These are phyloP conservation scores for Chelmon rostratus DNA, from an alignment of 2,797 vertebrate genomes.

Conservation along the genomic window DNA sequence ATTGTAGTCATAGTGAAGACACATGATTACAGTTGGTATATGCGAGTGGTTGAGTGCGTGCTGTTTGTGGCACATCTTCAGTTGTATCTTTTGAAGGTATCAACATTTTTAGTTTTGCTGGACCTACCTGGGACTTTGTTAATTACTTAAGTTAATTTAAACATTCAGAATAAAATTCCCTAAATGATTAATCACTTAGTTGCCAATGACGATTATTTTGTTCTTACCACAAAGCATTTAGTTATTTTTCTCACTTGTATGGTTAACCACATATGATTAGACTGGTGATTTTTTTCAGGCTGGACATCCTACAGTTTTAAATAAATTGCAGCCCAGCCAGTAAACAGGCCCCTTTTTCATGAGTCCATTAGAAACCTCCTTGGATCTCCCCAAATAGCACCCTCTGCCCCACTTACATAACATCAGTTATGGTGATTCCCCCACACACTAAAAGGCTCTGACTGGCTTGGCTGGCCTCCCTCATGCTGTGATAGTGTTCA, in stretches of 20 bases:
- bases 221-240: no score
- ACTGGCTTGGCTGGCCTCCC: slow-evolving; percentile 25
- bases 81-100: neutral
- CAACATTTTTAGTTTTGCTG: neutral
- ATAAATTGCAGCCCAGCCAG: neutral
- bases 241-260: neutral
- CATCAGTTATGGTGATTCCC: slow-evolving; percentile 41
- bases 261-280: neutral
- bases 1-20: neutral
- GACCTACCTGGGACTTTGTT: neutral
- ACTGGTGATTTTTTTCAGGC: neutral
- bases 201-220: no score
- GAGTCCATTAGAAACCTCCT: neutral
- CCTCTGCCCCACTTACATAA: slow-evolving; percentile 40
- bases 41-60: neutral
- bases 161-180: no score
- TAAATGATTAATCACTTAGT: no score
- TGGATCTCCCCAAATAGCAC: neutral
- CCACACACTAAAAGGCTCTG: neutral
- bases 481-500: slow-evolving; percentile 43
- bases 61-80: neutral
- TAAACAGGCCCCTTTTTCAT: neutral
- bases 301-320: neutral
- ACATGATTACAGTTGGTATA: neutral
- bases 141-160: no score